Percentiles rank a stretch among this genome's conserved stretches.
phyloP scores from a whole-genome alignment of 2,797 vertebrate species.

The Tokudaia tokunoshimensis region DNA sequence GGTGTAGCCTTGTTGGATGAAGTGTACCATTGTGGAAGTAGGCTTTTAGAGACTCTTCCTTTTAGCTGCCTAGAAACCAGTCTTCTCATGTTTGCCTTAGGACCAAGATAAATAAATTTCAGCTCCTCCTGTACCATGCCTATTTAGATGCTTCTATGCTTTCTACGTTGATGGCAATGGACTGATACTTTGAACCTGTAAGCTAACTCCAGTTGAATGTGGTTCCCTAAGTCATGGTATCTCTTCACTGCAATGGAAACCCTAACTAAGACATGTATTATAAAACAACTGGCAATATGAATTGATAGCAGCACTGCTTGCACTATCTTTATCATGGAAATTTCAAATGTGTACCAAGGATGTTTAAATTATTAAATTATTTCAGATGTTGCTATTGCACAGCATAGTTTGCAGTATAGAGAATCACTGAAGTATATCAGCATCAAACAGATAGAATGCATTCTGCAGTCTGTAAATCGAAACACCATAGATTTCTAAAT shows the following conservation, averaged over 20 bases:
- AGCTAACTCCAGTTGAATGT: neutral
- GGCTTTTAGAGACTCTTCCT: neutral
- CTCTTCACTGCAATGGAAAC: neutral
- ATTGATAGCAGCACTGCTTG: neutral
- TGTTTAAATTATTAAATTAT: neutral
- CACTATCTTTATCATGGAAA: neutral
- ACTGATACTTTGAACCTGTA: neutral
- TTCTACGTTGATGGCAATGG: neutral
- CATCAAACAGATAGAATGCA: neutral
- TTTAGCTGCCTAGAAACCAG: neutral
- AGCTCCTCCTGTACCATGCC: neutral
- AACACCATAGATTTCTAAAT: neutral
- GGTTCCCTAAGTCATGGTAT: neutral
- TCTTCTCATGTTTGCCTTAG: neutral
- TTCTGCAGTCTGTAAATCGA: neutral
- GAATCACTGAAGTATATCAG: neutral
- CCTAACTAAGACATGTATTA: neutral
- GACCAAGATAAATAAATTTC: neutral
- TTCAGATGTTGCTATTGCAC: neutral
- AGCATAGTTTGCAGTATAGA: neutral
- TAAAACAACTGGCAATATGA: neutral
- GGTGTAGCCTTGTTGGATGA: neutral
- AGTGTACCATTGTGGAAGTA: neutral
- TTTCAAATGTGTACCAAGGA: neutral
- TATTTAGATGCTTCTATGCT: neutral